Base-by-base conservation (phyloP, 2,888 invertebrate species). In the Hyposoter didymator region DNA sequence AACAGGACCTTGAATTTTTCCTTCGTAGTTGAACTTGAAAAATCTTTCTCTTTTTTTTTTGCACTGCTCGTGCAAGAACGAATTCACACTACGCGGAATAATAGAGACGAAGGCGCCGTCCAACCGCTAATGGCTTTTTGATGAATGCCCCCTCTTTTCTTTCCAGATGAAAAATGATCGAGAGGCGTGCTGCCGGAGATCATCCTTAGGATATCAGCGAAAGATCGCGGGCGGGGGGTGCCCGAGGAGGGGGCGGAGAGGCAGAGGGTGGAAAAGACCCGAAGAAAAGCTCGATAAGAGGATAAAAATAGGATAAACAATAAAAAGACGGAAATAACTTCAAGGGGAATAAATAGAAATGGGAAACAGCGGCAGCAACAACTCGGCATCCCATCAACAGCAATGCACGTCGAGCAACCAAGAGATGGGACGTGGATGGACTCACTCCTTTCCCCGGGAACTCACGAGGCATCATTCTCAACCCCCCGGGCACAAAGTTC, bases 401-500 rank as follows among this genome's bases (percentile, higher is more conserved):
- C 89, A 89, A 59, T 87, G 83, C 86, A 74, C 88, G 52, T 76
- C 87, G 81, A 84, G 81, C 47, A 80, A 81, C 67, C 90, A 90
- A 64, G 88, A 90, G 84, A 90, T 88, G 83, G 90, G 90, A 76
- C 90, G 89, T 39, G 92, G 91, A 84, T 92, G 92, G 92, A 92
- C 92, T 76, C 92, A 92, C 74, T 92, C 92, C 47, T 92, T 92
- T 85, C 92, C 91, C 0, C 91, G 92, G 55, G 92, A 91, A 73
- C 87, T 91, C 59, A 84, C 88, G n/a, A 89, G 90, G 85, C 90
- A 91, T 76, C 89, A 90, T 49, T 89, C 90, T 8, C 91, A 91
- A 84, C 89, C 91, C 78, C 84, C 90, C 35, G 92, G 91, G 17
- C 90, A 90, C 45, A 95, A 96, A 95, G 97, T 97, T 81, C 94